Evolutionary conservation across 2,888 invertebrate species (phyloP), one percentile per base, ranked within the genome.

Genomic region (Oscheius sp.): DNA sequence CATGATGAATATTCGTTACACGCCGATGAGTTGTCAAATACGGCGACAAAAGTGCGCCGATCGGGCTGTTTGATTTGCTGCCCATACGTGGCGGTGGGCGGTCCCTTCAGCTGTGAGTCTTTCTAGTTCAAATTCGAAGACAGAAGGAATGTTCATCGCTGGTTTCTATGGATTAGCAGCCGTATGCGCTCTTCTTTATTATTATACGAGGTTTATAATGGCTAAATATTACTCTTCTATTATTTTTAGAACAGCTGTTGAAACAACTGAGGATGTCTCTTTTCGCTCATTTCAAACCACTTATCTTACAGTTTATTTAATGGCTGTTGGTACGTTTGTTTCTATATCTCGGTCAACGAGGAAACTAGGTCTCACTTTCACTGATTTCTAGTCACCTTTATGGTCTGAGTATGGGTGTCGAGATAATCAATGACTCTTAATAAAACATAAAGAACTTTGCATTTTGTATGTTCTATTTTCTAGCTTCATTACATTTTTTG

Each of bases 221-320:
- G n/a, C n/a, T n/a, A 51, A 86, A n/a, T 47, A 24, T 47, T 6
- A 41, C 12, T 41, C 36, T 8, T 24, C 36, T 22, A n/a, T 9
- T 28, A 8, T 22, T 59, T 44, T 44, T 8, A 49, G 71, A 44
- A 71, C 59, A 0, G 28, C 68, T 6, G 54, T 65, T 26, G 73
- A 74, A n/a, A 44, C 66, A 4, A 47, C 65, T 32, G 77, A 62
- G 32, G 87, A 87, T 82, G 80, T 85, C 0, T 77, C 78, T 20
- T 88, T 88, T 75, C 78, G 80, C 47, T 70, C 76, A 22, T 88
- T 89, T 75, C 88, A 89, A 77, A 78, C 86, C 36, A 86, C 86
- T n/a, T 89, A 89, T 77, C 78, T 89, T 66, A 71, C 85, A 24
- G 88, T 88, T 12, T 89, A 89, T 73, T 73, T 88, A 63, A 81